Base-by-base conservation (phyloP, 2,888 invertebrate genomes). In the Himalopsyche japonica region DNA sequence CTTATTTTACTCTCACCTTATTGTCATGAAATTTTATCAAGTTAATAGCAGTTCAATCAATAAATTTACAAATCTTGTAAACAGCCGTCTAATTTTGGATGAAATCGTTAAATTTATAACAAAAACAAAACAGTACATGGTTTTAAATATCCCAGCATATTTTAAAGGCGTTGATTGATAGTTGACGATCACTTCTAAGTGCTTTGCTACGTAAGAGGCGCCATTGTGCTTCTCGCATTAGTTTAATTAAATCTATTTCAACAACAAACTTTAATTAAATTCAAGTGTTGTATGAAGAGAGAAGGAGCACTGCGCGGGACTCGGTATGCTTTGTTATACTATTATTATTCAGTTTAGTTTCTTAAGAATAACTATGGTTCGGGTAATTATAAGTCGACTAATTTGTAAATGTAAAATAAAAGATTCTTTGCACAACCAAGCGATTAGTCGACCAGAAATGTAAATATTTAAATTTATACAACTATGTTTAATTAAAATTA, bases 191-290 rank as follows among this genome's bases (percentile, higher is more conserved):
- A 70, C 70, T 24, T 30, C 10, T 70, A 70, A 6, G 20, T 70
- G 43, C 47, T 24, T 20, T 76, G 76, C 80, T 76, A 57, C 80
- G 83, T 83, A 83, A 80, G 83, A 79, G 76, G 82, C 80, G 82
- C 79, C 84, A 78, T 82, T 86, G 86, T 87, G 83, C 87, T 82
- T 80, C 85, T 92, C 91, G 91, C 92, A 92, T 92, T 92, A 92
- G 92, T 92, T 93, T 92, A 93, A 93, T 93, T 92, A 93, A 93
- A 93, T 93, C 92, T 92, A 93, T 93, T 92, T 92, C 92, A 92
- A 92, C 92, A 93, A 92, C 92, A 92, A 92, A 92, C 91, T 93
- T 93, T 92, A 93, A 93, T 93, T 92, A 93, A 92, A 92, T 92
- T 92, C 87, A 86, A 92, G 92, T 92, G 92, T 92, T 91, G 92